A percentile compares a stretch with the other conserved stretches of the same genome.
Conservation (phyloP, 1,140 invertebrate species). For the Microplitis mediator region DNA sequence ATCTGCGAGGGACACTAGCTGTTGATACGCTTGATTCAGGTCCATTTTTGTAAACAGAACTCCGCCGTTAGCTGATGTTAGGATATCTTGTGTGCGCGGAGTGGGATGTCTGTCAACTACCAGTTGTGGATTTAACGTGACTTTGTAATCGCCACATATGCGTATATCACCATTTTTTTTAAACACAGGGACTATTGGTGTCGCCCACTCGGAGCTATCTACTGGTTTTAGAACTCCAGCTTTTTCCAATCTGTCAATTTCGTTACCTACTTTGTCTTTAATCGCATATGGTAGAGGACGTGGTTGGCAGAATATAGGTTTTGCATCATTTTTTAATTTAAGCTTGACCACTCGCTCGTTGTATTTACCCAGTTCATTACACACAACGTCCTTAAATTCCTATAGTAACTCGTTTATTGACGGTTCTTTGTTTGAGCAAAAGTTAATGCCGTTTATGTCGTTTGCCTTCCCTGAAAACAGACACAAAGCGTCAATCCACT, state of each 20-base stretch:
- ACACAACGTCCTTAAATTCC: background rate
- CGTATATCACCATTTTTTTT: background rate
- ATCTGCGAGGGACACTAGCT: too few relatives aligned
- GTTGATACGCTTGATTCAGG: background rate
- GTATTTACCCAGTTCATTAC: background rate
- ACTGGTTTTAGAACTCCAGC: background rate
- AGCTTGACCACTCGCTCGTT: background rate
- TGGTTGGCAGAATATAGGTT: background rate
- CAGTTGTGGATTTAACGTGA: background rate
- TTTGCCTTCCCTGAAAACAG: too few relatives aligned
- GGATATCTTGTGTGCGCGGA: background rate
- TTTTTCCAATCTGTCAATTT: background rate
- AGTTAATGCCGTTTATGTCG: background rate
- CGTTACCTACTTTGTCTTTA: background rate
- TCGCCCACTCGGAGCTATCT: background rate
- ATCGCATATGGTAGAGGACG: background rate
- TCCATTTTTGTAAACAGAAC: slow-evolving; percentile 4
- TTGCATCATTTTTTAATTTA: background rate
- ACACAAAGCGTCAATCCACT: too few relatives aligned
- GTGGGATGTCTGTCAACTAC: background rate
- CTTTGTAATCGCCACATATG: slow-evolving; percentile 10
- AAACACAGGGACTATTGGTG: background rate
- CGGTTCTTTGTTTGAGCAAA: background rate
- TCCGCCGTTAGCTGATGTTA: background rate
- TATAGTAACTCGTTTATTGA: background rate